A percentile compares a stretch with the other conserved stretches of the same genome.
Conservation (phyloP, 2,888 invertebrate genomes). For the Oeneis ivallda region DNA sequence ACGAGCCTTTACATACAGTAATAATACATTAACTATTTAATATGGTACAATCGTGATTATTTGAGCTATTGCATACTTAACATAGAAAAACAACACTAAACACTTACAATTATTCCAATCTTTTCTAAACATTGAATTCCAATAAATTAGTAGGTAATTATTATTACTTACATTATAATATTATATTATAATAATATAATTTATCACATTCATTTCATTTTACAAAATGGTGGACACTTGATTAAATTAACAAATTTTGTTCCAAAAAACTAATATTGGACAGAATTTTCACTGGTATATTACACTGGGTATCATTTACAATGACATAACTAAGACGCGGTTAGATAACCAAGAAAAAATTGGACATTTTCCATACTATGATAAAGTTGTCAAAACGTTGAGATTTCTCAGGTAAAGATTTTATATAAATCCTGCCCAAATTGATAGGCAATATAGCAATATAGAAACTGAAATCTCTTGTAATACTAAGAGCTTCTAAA, state of each 20-base stretch:
- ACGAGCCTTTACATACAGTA: background rate
- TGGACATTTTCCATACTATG: no score
- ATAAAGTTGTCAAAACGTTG: no score
- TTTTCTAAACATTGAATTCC: background rate
- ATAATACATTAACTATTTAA: background rate
- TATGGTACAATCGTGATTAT: background rate
- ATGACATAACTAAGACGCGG: background rate
- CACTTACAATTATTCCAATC: background rate
- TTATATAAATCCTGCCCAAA: no score
- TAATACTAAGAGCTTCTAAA: no score
- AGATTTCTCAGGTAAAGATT: no score
- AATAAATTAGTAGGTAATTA: slow-evolving; percentile 1
- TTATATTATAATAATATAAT: slow-evolving; percentile 9
- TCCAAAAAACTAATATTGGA: slow-evolving; percentile 19
- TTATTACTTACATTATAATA: no score
- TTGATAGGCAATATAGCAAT: no score
- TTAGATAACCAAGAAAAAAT: no score
- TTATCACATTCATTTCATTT: slow-evolving; percentile 32
- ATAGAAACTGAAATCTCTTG: no score
- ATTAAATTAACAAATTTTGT: no score
- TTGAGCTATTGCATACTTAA: background rate
- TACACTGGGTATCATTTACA: background rate
- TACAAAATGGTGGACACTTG: slow-evolving; percentile 18
- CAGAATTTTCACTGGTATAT: slow-evolving; percentile 15
- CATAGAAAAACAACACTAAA: background rate